These are phyloP conservation scores for Antheraea assamensis DNA, from an alignment of 2,888 invertebrate genomes.

Conservation along the genomic window DNA sequence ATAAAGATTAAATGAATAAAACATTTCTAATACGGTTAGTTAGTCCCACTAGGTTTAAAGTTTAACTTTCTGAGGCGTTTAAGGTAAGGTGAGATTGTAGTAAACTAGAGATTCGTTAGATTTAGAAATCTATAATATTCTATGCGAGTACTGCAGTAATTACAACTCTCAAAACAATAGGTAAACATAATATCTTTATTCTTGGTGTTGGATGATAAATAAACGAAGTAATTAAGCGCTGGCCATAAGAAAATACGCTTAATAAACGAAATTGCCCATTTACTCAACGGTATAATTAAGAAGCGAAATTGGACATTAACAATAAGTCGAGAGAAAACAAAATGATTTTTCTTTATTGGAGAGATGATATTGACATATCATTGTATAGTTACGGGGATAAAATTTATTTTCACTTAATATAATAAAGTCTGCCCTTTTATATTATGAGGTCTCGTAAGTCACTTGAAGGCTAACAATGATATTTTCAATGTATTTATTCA, in stretches of 20 bases:
- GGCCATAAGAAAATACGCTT: constrained; percentile 18
- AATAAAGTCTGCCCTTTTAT: no score
- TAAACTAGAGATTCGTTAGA: no score
- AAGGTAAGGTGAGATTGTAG: no score
- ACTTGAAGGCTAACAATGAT: no score
- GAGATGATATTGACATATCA: background rate
- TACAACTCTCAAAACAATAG: constrained; percentile 12
- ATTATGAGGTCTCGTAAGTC: no score
- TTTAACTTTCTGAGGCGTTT: no score
- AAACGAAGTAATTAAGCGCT: constrained; percentile 18
- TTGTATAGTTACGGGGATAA: background rate
- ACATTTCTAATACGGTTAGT: no score
- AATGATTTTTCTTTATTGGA: background rate
- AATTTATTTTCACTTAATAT: background rate
- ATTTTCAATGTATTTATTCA: no score
- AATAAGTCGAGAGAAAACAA: background rate
- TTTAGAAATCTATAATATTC: no score
- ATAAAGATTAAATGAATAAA: no score
- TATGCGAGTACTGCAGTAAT: background rate
- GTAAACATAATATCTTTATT: background rate
- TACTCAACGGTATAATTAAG: constrained; percentile 14
- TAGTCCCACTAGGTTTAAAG: no score
- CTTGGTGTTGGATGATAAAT: constrained; percentile 20
- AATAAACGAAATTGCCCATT: constrained; percentile 20
- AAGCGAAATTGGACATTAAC: constrained; percentile 13